Conservation (phyloP, 2,888 invertebrate species). For the Watsonalla binaria region DNA sequence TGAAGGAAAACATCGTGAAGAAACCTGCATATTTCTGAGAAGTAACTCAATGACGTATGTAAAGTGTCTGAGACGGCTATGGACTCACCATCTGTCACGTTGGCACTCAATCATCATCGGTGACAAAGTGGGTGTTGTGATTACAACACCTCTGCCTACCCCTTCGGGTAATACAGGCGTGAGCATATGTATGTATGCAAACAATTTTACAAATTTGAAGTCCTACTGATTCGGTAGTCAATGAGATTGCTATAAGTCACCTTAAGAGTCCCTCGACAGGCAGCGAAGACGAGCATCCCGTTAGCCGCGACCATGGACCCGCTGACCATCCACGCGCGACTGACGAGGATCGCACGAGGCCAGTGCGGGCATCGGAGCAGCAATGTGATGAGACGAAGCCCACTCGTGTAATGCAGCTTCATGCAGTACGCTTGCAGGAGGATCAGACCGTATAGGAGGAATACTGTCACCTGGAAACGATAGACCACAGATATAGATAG, state of each 20-base stretch:
- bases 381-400: constrained; percentile 55
- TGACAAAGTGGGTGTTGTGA: too few species aligned
- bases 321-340: constrained; percentile 51
- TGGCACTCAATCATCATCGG: too few species aligned
- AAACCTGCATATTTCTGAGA: too few species aligned
- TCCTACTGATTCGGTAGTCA: too few species aligned
- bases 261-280: constrained; percentile 58
- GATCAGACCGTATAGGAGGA: constrained; percentile 57
- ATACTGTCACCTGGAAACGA: constrained; percentile 54
- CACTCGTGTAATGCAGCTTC: constrained; percentile 69
- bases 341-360: constrained; percentile 39
- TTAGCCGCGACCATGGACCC: constrained; percentile 52
- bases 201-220: neutral
- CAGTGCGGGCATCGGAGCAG: constrained; percentile 57
- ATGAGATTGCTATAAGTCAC: constrained; percentile 22
- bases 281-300: constrained; percentile 59
- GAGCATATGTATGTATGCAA: too few species aligned
- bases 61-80: too few species aligned
- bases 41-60: too few species aligned
- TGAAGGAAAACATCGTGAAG: too few species aligned
- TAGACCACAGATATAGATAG: too few species aligned
- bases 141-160: too few species aligned
- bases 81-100: too few species aligned
- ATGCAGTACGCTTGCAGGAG: constrained; percentile 65
- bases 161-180: too few species aligned